These are phyloP conservation scores for Calliphora vomitoria DNA, from an alignment of 2,888 invertebrate genomes.

Conservation along the genomic window DNA sequence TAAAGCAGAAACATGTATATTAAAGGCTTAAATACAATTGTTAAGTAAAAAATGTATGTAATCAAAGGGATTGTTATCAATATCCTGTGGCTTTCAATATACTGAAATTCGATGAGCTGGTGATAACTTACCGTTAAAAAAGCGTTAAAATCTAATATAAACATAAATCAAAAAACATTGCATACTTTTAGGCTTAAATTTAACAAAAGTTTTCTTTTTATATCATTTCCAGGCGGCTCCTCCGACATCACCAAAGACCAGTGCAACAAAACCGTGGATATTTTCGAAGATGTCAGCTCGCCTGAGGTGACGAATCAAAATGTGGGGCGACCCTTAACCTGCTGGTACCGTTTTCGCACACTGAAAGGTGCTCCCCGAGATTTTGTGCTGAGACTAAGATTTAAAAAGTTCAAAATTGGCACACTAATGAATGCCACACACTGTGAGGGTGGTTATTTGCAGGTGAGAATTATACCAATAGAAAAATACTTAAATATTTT, in stretches of 20 bases:
- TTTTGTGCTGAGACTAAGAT: constrained; percentile 94
- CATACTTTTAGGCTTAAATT: constrained; percentile 1
- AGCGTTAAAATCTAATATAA: no score
- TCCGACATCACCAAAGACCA: constrained; percentile 88
- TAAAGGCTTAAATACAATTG: no score
- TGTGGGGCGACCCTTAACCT: constrained; percentile 93
- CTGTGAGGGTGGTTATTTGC: constrained; percentile 94
- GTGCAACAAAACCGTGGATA: constrained; percentile 97
- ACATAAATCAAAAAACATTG: not conserved
- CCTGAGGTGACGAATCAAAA: constrained; percentile 93
- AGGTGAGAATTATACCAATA: constrained; percentile 86
- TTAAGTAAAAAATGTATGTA: no score
- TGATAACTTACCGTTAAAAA: no score
- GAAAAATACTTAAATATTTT: constrained; percentile 2
- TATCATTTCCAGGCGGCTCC: constrained; percentile 76
- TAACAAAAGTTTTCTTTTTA: not conserved
- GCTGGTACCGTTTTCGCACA: constrained; percentile 95
- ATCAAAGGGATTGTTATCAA: no score
- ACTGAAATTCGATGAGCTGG: no score
- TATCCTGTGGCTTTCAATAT: no score
- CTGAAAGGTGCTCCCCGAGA: constrained; percentile 94
- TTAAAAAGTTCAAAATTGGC: constrained; percentile 97
- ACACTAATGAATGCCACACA: constrained; percentile 93
- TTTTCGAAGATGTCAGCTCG: constrained; percentile 95
- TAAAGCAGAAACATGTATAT: no score